phyloP scores from a whole-genome alignment of 2,888 invertebrate genomes.

The Caenorhabditis drosophilae region DNA sequence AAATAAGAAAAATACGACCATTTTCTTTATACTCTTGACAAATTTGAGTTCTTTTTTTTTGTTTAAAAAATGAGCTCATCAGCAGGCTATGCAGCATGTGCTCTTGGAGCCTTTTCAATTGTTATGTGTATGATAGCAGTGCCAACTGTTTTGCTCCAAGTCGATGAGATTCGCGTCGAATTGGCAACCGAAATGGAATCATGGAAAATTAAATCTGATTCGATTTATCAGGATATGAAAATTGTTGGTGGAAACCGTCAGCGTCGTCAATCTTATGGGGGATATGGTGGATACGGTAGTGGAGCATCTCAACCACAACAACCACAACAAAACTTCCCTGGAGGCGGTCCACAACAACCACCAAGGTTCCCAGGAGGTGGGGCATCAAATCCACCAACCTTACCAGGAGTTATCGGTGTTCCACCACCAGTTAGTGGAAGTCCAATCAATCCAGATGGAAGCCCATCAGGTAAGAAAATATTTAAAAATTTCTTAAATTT shows the following conservation, averaged over 20 bases:
- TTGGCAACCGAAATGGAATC: constrained; percentile 55
- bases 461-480: constrained; percentile 23
- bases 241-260: constrained; percentile 44
- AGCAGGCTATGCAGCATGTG: constrained; percentile 44
- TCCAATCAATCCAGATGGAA: constrained; percentile 10
- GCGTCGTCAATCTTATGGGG: constrained; percentile 48
- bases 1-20: no score
- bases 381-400: constrained; percentile 15
- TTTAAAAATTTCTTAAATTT: no score
- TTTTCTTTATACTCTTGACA: no score
- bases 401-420: constrained; percentile 42
- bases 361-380: constrained; percentile 28
- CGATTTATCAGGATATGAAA: constrained; percentile 45
- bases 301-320: constrained; percentile 20
- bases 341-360: constrained; percentile 29
- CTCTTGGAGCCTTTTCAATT: constrained; percentile 43
- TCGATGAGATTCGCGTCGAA: constrained; percentile 48
- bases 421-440: constrained; percentile 39
- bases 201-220: constrained; percentile 45
- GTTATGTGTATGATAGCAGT: constrained; percentile 40
- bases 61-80: constrained; percentile 14
- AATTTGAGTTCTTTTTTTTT: constrained; percentile 5
- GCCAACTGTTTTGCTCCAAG: constrained; percentile 45
- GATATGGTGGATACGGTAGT: constrained; percentile 44
- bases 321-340: constrained; percentile 28